These are phyloP conservation scores for Rhaphigaster nebulosa DNA, from an alignment of 2,888 invertebrate species.

Conservation along the genomic window DNA sequence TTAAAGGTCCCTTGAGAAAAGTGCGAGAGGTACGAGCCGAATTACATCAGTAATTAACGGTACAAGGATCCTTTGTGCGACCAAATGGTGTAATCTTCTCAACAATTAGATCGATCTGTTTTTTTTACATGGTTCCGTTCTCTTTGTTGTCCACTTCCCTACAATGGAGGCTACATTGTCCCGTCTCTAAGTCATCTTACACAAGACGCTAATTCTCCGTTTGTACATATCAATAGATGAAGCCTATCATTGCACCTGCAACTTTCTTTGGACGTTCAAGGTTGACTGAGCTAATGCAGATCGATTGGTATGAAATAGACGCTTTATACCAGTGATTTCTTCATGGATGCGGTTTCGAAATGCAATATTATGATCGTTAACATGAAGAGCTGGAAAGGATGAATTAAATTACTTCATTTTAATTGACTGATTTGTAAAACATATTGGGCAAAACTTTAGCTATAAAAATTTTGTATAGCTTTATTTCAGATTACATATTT, in stretches of 20 bases:
- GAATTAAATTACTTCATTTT: no score
- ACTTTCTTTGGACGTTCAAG: not conserved
- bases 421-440: no score
- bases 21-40: not conserved
- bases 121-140: constrained; percentile 34
- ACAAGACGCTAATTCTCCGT: not conserved
- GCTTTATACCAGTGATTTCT: not conserved
- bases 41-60: constrained; percentile 44
- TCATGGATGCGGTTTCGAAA: not conserved
- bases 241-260: not conserved
- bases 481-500: no score
- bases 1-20: not conserved
- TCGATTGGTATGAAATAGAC: not conserved
- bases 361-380: not conserved
- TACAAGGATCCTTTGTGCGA: not conserved
- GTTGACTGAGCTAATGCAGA: not conserved
- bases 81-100: not conserved
- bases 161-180: not conserved
- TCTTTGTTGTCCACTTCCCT: constrained; percentile 25
- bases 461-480: no score
- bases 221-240: not conserved
- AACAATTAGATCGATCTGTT: constrained; percentile 44
- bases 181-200: not conserved
- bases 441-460: no score
- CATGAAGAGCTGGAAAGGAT: no score